Evolutionary conservation across 2,797 vertebrate genomes (phyloP).

Genomic region (Cottoperca gobio): DNA sequence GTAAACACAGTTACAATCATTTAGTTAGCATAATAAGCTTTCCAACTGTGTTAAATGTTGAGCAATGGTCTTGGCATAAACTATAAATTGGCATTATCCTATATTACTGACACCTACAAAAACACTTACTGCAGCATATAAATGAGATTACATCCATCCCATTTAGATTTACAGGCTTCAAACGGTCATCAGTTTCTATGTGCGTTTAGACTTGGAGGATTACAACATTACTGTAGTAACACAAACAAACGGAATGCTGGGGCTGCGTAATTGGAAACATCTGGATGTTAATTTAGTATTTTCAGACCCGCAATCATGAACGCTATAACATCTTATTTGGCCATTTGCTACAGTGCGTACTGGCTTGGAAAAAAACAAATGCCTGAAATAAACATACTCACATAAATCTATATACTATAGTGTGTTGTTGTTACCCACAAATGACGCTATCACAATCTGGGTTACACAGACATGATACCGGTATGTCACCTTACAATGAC

Average conservation of each 20-base stretch:
- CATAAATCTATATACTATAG: neutral
- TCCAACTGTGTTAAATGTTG: constrained; percentile 36
- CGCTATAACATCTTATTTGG: constrained; percentile 55
- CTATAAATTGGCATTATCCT: constrained; percentile 30
- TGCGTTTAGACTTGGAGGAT: constrained; percentile 44
- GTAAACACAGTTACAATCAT: constrained; percentile 12
- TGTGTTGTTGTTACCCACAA: constrained; percentile 9
- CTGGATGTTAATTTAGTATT: constrained; percentile 70
- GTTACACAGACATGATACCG: neutral
- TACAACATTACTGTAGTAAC: constrained; percentile 57
- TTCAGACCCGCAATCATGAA: constrained; percentile 55
- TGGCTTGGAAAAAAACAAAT: constrained; percentile 39
- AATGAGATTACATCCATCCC: constrained; percentile 43
- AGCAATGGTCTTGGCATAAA: constrained; percentile 11
- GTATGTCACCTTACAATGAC: constrained; percentile 10
- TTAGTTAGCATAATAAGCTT: constrained; percentile 36
- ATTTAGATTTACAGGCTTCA: constrained; percentile 49
- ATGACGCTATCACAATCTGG: neutral
- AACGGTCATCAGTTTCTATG: constrained; percentile 43
- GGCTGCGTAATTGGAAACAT: constrained; percentile 71
- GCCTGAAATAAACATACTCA: constrained; percentile 50
- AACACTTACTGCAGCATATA: constrained; percentile 33
- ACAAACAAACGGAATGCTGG: constrained; percentile 61
- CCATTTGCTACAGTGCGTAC: constrained; percentile 19
- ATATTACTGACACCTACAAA: constrained; percentile 29